Conservation (phyloP, 2,113 vertebrate species). For the Clinocottus analis region DNA sequence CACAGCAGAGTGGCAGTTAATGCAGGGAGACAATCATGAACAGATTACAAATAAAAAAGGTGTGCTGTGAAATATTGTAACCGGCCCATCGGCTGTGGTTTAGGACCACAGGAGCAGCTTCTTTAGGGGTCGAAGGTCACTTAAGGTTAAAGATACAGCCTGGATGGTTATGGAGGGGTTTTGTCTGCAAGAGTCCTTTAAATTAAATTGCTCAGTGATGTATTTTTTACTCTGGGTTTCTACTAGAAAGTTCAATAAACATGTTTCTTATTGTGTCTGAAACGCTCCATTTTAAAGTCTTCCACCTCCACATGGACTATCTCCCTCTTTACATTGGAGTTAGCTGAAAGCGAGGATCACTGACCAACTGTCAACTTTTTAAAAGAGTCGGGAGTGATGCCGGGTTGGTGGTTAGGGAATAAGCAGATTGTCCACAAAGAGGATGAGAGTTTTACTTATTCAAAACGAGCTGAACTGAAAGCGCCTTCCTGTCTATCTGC, state of each 20-base stretch:
- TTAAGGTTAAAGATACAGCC: background rate
- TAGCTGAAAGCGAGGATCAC: background rate
- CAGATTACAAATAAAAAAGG: background rate
- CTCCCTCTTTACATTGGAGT: too few relatives aligned
- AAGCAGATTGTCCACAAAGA: background rate
- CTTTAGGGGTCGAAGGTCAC: too few relatives aligned
- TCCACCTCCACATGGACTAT: too few relatives aligned
- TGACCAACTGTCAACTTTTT: background rate
- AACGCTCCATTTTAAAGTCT: too few relatives aligned
- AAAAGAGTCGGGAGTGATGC: background rate
- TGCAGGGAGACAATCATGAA: background rate
- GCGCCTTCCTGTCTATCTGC: slow-evolving; percentile 5
- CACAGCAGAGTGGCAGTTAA: background rate
- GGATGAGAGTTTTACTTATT: slow-evolving; percentile 3
- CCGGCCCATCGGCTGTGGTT: background rate
- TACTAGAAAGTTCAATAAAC: too few relatives aligned
- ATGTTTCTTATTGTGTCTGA: too few relatives aligned
- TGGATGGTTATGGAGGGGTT: background rate
- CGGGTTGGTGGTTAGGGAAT: background rate
- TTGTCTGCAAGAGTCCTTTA: background rate
- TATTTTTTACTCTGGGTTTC: background rate
- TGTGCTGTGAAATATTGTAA: background rate
- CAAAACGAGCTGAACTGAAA: slow-evolving; percentile 25
- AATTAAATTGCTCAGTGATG: background rate
- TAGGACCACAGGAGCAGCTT: background rate